These are phyloP conservation scores for Chaenogobius annularis DNA, from an alignment of 2,113 vertebrate species.

Conservation along the genomic window DNA sequence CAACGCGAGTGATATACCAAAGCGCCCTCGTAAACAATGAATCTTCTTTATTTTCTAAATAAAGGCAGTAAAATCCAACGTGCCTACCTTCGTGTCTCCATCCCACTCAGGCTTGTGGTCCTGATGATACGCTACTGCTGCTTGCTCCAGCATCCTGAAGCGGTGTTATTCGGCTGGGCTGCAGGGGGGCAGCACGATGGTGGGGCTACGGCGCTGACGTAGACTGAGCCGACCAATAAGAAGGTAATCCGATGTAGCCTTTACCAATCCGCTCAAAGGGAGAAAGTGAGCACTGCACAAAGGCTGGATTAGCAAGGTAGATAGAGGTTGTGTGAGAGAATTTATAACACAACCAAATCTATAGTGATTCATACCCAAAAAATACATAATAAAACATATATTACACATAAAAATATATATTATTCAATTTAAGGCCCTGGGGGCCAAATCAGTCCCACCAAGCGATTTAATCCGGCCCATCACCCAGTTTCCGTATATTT, in stretches of 20 bases:
- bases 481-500: no score
- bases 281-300: constrained; percentile 19
- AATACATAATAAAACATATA: not conserved
- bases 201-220: constrained; percentile 47
- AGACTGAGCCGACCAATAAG: constrained; percentile 62
- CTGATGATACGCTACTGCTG: constrained; percentile 58
- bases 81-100: constrained; percentile 69
- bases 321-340: constrained; percentile 74
- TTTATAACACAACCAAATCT: constrained; percentile 32
- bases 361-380: constrained; percentile 16
- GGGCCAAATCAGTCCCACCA: no score
- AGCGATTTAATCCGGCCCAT: no score
- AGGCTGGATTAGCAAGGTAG: constrained; percentile 70
- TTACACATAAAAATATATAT: no score
- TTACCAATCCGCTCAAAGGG: constrained; percentile 63
- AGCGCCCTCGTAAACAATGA: not conserved
- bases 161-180: constrained; percentile 53
- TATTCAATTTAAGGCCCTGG: no score
- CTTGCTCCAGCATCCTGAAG: constrained; percentile 64
- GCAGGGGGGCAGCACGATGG: constrained; percentile 42
- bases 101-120: constrained; percentile 65
- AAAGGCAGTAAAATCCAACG: constrained; percentile 9
- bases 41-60: not conserved
- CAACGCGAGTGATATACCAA: constrained; percentile 7
- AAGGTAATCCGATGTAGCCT: constrained; percentile 26